A percentile compares a stretch with the other conserved stretches of the same genome.
These are phyloP conservation scores for Macrophya alboannulata DNA, from an alignment of 2,888 invertebrate genomes.

Conservation along the genomic window DNA sequence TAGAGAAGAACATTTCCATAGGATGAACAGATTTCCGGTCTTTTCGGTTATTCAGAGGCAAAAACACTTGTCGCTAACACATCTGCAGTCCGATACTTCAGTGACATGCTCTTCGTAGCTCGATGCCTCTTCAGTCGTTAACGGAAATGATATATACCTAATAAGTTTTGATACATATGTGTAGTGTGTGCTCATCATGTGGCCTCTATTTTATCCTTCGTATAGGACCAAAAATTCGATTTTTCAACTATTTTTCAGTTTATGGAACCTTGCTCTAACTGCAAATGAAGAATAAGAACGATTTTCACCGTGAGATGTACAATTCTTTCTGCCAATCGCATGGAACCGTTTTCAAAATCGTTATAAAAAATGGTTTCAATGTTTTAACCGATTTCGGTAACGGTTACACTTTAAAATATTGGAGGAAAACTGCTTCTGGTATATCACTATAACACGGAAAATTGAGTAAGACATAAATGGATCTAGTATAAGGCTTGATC, in stretches of 20 bases:
- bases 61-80: conserved; percentile 29
- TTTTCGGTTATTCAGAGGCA: conserved; percentile 10
- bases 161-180: not conserved
- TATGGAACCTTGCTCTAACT: too few species aligned
- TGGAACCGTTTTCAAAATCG: not conserved
- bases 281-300: not conserved
- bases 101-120: not conserved
- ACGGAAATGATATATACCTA: not conserved
- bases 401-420: not conserved
- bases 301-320: not conserved
- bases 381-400: not conserved
- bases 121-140: not conserved
- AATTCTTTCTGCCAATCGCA: too few species aligned
- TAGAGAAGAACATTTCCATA: not conserved
- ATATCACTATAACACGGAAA: not conserved
- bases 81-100: not conserved
- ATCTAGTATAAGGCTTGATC: conserved; percentile 32
- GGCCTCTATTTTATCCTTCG: not conserved
- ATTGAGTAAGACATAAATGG: not conserved
- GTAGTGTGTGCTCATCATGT: not conserved
- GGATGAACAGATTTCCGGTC: conserved; percentile 5
- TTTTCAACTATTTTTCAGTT: not conserved
- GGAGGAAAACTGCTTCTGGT: not conserved
- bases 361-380: not conserved
- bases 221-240: not conserved